A percentile compares a stretch with the other conserved stretches of the same genome.
These are phyloP conservation scores for Gryllus bimaculatus DNA, from an alignment of 1,140 invertebrate species.

Conservation along the genomic window DNA sequence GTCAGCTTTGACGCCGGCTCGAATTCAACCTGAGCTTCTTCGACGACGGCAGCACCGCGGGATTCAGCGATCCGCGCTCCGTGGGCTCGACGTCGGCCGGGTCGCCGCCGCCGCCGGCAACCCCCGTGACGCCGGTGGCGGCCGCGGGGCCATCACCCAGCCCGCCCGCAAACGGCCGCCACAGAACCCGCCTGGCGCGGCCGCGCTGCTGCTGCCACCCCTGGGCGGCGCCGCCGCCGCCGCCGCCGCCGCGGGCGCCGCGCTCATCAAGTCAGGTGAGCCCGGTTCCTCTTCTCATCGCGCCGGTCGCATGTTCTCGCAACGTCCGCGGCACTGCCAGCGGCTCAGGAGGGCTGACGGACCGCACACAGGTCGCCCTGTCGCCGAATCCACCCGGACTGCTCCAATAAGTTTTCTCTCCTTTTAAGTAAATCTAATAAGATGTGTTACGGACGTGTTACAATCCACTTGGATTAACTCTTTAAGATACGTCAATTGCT, in stretches of 20 bases:
- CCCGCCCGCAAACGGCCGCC: not conserved
- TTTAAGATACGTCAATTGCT: too few relatives aligned
- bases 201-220: not conserved
- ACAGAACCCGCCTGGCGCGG: not conserved
- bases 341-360: too few relatives aligned
- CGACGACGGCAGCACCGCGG: constrained; percentile 51
- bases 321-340: not conserved
- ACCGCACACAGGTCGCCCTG: too few relatives aligned
- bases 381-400: too few relatives aligned
- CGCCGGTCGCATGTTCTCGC: not conserved
- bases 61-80: constrained; percentile 56
- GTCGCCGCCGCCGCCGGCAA: constrained; percentile 37
- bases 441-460: too few relatives aligned
- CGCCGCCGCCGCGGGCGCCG: not conserved
- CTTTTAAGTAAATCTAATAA: too few relatives aligned
- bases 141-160: constrained; percentile 6
- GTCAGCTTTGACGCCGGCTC: constrained; percentile 54
- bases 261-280: constrained; percentile 18
- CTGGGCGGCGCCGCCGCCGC: not conserved
- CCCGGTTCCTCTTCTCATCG: not conserved
- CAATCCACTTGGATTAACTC: too few relatives aligned
- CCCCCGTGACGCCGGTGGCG: constrained; percentile 13
- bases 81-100: constrained; percentile 50
- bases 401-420: too few relatives aligned
- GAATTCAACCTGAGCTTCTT: constrained; percentile 72